Evolutionary conservation across 2,888 invertebrate species (phyloP), one percentile per base, ranked within the genome.

Genomic region (Pristionchus japonicus): DNA sequence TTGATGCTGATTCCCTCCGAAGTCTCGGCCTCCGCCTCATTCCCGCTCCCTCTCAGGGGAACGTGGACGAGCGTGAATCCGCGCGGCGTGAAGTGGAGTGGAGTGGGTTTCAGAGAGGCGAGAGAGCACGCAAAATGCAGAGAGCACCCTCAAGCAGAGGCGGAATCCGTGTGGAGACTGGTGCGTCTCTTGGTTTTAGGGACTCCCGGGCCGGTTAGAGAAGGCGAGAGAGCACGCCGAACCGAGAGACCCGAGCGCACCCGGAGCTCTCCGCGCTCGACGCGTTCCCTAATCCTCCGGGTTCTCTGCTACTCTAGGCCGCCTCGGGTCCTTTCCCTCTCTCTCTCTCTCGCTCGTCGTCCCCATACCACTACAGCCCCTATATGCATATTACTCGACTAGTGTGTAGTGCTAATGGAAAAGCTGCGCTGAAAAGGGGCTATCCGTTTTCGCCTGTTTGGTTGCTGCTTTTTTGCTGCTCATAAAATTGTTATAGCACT

Each of bases 401-500:
- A 64, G 23, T 15, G n/a, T n/a, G 27, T 31, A 64, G 31, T 31
- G 64, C 31, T 31, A 20, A 70, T 23, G 7, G 70, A 17, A 70
- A 17, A 37, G 13, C 34, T n/a, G n/a, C n/a, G n/a, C n/a, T n/a
- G n/a, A n/a, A n/a, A n/a, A n/a, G n/a, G n/a, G n/a, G n/a, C 13
- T 20, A 27, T 34, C 27, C n/a, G 20, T 74, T 40, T 74, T 70
- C n/a, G n/a, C n/a, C n/a, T 4, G n/a, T 43, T 77, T 43, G 77
- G 43, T 77, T n/a, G 27, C 77, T 77, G 37, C 27, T 77, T 77
- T 77, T 37, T 70, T 34, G n/a, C n/a, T 17, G 37, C 77, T 9
- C 77, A 77, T 77, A 77, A 77, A 77, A 77, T n/a, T 47, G 77
- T 77, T 77, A 77, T 77, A 27, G 43, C 77, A 77, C 77, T 47